Conservation (phyloP, 2,797 vertebrate genomes). For the Xiphorhynchus erythropygius region DNA sequence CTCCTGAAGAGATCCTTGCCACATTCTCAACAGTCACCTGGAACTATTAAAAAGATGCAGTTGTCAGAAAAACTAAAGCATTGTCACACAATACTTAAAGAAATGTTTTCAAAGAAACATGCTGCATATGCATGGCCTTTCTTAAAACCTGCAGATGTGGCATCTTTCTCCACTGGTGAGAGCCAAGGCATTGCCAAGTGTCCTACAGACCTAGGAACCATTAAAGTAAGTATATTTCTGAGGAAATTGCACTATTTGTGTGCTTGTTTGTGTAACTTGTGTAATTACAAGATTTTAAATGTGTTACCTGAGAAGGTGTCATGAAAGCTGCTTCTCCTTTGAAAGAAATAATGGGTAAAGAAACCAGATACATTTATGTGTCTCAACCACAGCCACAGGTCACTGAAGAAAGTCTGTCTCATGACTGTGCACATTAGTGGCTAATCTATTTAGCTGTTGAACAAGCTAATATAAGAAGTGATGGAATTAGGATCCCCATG, state of each 20-base stretch:
- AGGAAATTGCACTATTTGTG: not conserved
- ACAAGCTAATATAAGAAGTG: not conserved
- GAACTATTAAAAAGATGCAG: conserved; percentile 64
- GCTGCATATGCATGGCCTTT: conserved; percentile 88
- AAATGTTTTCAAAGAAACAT: conserved; percentile 91
- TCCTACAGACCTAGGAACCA: conserved; percentile 87
- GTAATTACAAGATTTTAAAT: not conserved
- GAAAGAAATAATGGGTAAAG: not conserved
- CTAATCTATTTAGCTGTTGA: not conserved
- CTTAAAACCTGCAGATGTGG: conserved; percentile 81
- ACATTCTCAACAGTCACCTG: conserved; percentile 69
- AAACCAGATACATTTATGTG: not conserved
- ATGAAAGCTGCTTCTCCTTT: not conserved
- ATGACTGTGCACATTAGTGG: not conserved
- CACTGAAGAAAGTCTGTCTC: not conserved
- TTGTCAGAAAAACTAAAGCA: conserved; percentile 80
- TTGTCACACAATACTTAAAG: conserved; percentile 86
- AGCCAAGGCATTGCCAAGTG: conserved; percentile 82
- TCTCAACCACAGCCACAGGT: not conserved
- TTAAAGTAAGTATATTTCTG: conserved; percentile 81
- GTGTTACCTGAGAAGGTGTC: not conserved
- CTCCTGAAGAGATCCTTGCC: conserved; percentile 77
- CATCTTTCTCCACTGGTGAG: conserved; percentile 77
- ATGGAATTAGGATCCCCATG: not conserved
- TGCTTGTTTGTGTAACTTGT: not conserved